Evolutionary conservation across 2,888 invertebrate genomes (phyloP).

Genomic region (Ypsolopha scabrella): DNA sequence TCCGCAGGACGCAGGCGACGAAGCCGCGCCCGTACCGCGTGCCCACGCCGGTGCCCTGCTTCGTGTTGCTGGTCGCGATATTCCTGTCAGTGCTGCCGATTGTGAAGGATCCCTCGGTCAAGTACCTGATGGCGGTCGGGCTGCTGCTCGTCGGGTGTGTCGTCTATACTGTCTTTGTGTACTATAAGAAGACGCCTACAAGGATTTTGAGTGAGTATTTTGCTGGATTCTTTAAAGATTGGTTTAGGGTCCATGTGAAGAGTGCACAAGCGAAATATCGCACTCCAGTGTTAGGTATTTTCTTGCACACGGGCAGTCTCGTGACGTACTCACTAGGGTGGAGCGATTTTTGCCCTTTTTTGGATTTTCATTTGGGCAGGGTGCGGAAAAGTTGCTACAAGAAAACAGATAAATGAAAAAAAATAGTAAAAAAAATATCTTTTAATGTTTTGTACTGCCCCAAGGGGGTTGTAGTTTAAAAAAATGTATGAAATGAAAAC

Average conservation of each 20-base stretch:
- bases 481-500: too few species aligned
- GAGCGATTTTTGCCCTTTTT: too few species aligned
- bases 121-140: slow-evolving; percentile 80
- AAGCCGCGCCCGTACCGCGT: slow-evolving; percentile 80
- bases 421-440: too few species aligned
- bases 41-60: slow-evolving; percentile 77
- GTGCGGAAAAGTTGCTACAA: too few species aligned
- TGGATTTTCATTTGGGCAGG: too few species aligned
- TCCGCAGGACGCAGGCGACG: slow-evolving; percentile 77
- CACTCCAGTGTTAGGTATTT: too few species aligned
- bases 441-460: too few species aligned
- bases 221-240: not conserved
- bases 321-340: too few species aligned
- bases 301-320: too few species aligned
- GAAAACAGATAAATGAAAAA: too few species aligned
- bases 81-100: slow-evolving; percentile 83
- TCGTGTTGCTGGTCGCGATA: slow-evolving; percentile 77
- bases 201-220: slow-evolving; percentile 72
- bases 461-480: too few species aligned
- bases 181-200: slow-evolving; percentile 73
- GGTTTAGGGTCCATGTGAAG: not conserved
- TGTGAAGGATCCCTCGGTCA: slow-evolving; percentile 78
- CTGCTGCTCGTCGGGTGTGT: slow-evolving; percentile 78
- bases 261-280: not conserved
- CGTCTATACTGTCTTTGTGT: slow-evolving; percentile 82